Base-by-base conservation (phyloP, 2,888 invertebrate genomes). In the Carcina quercana region DNA sequence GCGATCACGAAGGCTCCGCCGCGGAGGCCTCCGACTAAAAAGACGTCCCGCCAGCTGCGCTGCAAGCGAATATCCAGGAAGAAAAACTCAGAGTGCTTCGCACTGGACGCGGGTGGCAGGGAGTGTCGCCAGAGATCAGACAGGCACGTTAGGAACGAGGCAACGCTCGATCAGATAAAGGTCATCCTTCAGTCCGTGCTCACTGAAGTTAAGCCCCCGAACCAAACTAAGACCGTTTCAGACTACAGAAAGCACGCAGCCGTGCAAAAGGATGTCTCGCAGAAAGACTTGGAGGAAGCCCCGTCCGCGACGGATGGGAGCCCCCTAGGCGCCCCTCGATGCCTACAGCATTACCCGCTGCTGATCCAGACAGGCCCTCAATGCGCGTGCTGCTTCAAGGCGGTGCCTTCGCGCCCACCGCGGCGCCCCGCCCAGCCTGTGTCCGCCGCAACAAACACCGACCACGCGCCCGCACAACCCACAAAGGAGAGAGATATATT, bases 131-230 rank as follows among this genome's bases (percentile, higher is more conserved):
- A n/a, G n/a, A n/a, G n/a, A n/a, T n/a, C 65, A 69, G 46, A 69
- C 69, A 7, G 40, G n/a, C n/a, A n/a, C n/a, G n/a, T n/a, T n/a
- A 75, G 67, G 54, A 73, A 76, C 10, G 70, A 73, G 41, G 49
- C 47, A 10, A 71, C 73, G 5, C 50, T 82, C 12, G 64, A 69
- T 41, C 72, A 80, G 53, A 80, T 80, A 28, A 80, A 79, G 46
- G 56, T 29, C 40, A 76, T 80, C 35, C 47, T 82, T 19, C 71
- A 78, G 42, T 60, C 71, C 0, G 78, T 82, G 5, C 43, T 82
- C 21, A 53, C 58, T 6, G 76, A 79, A 59, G 71, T 82, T 0
- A 80, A 78, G 54, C 65, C 63, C 1, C 70, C 57, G 20, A 43
- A 51, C 7, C 59, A 59, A 39, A 15, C 46, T 8, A 62, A 50